Conservation (phyloP, 2,797 vertebrate species). For the Lepus townsendii region DNA sequence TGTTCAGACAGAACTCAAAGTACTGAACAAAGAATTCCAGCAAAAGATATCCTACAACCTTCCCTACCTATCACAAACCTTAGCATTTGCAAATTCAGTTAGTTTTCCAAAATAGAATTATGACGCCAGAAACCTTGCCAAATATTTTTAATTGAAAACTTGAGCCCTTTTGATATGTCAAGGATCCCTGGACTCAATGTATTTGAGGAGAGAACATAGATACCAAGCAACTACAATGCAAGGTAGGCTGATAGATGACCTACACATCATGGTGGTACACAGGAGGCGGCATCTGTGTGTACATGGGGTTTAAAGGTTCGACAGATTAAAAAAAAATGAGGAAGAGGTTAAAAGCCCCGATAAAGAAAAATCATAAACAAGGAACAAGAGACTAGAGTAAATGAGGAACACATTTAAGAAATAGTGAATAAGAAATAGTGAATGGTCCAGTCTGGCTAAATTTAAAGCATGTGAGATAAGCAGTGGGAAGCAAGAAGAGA, state of each 20-base stretch:
- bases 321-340: neutral
- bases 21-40: slow-evolving; percentile 32
- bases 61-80: slow-evolving; percentile 14
- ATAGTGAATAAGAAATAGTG: neutral
- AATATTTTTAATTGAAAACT: neutral
- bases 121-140: neutral
- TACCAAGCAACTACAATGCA: neutral
- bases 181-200: neutral
- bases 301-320: neutral
- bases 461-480: neutral
- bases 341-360: slow-evolving; percentile 23
- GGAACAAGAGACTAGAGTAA: neutral
- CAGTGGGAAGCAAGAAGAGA: neutral
- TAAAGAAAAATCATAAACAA: slow-evolving; percentile 47
- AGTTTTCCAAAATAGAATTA: slow-evolving; percentile 22
- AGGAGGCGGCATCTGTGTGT: neutral
- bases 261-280: neutral
- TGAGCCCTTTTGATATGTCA: slow-evolving; percentile 36
- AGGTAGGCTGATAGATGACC: neutral
- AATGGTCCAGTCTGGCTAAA: neutral
- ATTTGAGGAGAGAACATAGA: neutral
- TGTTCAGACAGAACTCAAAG: neutral
- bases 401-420: neutral
- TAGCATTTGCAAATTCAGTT: slow-evolving; percentile 54
- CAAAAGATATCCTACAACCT: neutral